Base-by-base conservation (phyloP, 2,888 invertebrate genomes). In the Polia nebulosa region DNA sequence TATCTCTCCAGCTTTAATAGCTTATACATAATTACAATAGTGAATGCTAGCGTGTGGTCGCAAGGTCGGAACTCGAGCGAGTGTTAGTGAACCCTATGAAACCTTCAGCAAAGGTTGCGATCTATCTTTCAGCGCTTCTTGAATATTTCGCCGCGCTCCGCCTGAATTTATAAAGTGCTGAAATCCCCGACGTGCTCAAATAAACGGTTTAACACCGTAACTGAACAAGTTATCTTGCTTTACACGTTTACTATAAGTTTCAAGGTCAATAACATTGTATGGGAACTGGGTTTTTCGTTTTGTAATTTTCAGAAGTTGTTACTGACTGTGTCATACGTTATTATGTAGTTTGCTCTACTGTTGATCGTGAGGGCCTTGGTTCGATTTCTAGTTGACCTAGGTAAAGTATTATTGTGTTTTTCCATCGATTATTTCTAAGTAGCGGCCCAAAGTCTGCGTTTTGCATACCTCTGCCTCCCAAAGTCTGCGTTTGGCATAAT, bases 81-180 rank as follows among this genome's bases (percentile, higher is more conserved):
- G 20, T 49, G 44, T 22, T 34, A 62, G 57, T 53, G 49, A 72
- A 61, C 60, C 57, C 32, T 62, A 29, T 63, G 67, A 27, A 55
- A 69, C 51, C 53, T 62, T 55, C 25, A 44, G 36, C 22, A 22
- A 70, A 69, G 55, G 67, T 66, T 57, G 22, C 62, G 13, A 81
- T 78, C 44, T 68, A 78, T 81, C 64, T 74, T 71, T 74, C 49
- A 68, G 67, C 51, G 52, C 61, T 73, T 62, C 59, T 76, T 60
- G 79, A 67, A 73, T 78, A 78, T 73, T 78, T 44, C 47, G 49
- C 61, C 32, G 41, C 56, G 25, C 45, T 67, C 52, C 17, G 27
- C 49, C 9, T 78, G 76, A 76, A 76, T 78, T 57, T 60, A 41
- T 63, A 63, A 76, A 66, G 56, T 63, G 56, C 36, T 67, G 58